Evolutionary conservation across 2,888 invertebrate species (phyloP), one percentile per base, ranked within the genome.

Genomic region (Sinodicranocentrus sp.): DNA sequence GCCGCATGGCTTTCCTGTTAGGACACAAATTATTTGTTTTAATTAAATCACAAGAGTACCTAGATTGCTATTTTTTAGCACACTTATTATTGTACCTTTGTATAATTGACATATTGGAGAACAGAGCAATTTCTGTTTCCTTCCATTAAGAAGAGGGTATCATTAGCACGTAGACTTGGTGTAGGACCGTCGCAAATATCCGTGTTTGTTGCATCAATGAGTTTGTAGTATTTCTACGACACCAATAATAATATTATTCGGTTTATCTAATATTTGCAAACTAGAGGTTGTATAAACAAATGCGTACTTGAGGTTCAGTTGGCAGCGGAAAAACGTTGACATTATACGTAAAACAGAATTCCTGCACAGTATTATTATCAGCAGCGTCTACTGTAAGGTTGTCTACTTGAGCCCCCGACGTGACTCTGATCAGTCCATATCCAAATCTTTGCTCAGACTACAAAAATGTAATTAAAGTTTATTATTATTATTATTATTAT

Each of bases 341-440:
- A 15, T 84, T 82, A 57, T 84, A 87, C 1, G 76, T 43, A 59
- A 87, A 84, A 63, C 87, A 87, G 52, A 86, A 77, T 19, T 85
- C 85, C 19, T 71, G 17, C 6, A 67, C 67, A 10, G n/a, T 54
- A 63, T 78, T 78, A 17, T 65, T 72, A 17, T n/a, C 15, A n/a
- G 28, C 1, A 57, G 63, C 68, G 28, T 59, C 77, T 48, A 59
- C 68, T 8, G 25, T 0, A 21, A 17, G 1, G 26, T 25, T 52
- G 23, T 48, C 52, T 10, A 43, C 57, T 63, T 71, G 80, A 73
- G 59, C 80, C n/a, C n/a, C n/a, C n/a, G n/a, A n/a, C 15, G 39
- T 28, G 23, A 73, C 57, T 17, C 80, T 33, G 2, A 82, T 67
- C 28, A 82, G 2, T 25, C 80, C 80, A 68, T 67, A 67, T 15